Evolutionary conservation across 2,888 invertebrate genomes (phyloP).

Genomic region (Balanococcus diminutus): DNA sequence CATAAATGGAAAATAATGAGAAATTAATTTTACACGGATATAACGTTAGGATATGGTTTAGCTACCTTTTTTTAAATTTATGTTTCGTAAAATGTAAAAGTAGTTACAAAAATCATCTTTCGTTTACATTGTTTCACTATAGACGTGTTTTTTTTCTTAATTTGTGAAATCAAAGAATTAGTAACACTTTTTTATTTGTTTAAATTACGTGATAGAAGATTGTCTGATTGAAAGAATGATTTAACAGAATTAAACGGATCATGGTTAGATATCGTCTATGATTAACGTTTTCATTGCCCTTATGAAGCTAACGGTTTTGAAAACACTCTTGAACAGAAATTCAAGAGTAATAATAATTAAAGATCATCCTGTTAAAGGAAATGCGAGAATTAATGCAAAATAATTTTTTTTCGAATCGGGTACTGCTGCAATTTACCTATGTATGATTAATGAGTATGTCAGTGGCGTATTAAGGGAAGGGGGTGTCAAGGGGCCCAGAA

Average conservation of each 20-base stretch:
- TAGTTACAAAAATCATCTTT: constrained; percentile 33
- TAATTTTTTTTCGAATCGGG: too few relatives aligned
- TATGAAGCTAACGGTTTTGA: neutral
- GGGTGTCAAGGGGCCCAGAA: too few relatives aligned
- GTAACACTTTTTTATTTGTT: constrained; percentile 40
- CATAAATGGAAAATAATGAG: neutral
- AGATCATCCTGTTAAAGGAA: too few relatives aligned
- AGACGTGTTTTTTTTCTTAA: neutral
- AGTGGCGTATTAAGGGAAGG: too few relatives aligned
- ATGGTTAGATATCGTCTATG: neutral
- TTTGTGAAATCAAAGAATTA: constrained; percentile 39
- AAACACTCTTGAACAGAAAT: neutral
- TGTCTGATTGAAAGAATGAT: constrained; percentile 10
- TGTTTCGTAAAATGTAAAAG: constrained; percentile 32
- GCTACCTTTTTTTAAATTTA: neutral
- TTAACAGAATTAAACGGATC: constrained; percentile 32
- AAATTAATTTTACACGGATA: constrained; percentile 17
- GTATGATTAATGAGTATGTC: too few relatives aligned
- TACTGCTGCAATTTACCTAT: too few relatives aligned
- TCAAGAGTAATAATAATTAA: neutral
- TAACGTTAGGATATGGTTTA: neutral
- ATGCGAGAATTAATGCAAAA: too few relatives aligned
- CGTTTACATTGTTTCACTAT: neutral
- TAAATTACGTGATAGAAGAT: constrained; percentile 37
- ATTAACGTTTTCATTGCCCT: neutral